These are phyloP conservation scores for Dolichotis patagonum DNA, from an alignment of 2,113 vertebrate species.

Conservation along the genomic window DNA sequence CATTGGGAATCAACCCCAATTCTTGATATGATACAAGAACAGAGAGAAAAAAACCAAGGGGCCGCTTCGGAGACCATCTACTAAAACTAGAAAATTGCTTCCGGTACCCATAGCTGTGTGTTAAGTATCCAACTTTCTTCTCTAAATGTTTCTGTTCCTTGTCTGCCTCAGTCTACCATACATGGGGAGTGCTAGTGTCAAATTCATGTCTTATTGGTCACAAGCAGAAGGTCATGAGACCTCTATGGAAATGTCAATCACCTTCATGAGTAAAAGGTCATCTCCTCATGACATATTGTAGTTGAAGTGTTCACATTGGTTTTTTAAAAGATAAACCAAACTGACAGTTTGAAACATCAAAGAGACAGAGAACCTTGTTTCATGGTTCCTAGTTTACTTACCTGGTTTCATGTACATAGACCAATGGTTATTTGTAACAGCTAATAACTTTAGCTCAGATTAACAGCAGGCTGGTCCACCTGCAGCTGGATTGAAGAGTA, in stretches of 20 bases:
- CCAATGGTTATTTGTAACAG: background rate
- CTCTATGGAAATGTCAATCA: background rate
- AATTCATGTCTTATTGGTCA: background rate
- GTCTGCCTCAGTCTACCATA: background rate
- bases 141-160: background rate
- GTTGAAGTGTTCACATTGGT: background rate
- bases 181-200: background rate
- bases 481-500: background rate
- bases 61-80: background rate
- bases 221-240: background rate
- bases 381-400: background rate
- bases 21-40: background rate
- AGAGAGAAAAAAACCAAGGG: background rate
- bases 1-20: background rate
- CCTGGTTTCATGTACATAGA: background rate
- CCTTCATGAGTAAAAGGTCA: background rate
- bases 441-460: background rate
- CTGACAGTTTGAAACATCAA: background rate
- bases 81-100: background rate
- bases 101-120: background rate
- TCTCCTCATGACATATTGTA: background rate
- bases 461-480: background rate
- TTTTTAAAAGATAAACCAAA: background rate
- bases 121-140: background rate
- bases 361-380: background rate